A percentile compares a stretch with the other conserved stretches of the same genome.
Conservation (phyloP, 2,113 vertebrate species). For the Trematocara variabile region DNA sequence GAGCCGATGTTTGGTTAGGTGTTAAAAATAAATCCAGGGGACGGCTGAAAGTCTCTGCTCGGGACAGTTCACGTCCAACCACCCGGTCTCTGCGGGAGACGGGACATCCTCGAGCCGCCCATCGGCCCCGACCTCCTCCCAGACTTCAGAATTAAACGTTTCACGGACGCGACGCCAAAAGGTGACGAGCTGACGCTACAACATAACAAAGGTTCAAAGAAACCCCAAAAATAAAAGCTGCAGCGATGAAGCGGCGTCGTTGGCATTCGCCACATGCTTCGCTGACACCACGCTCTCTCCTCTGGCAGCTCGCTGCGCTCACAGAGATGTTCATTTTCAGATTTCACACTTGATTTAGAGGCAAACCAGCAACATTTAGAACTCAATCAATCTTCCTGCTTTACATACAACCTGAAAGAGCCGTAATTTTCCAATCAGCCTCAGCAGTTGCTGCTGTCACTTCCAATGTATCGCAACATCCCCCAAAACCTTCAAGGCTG, state of each 20-base stretch:
- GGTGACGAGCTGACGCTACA: not conserved
- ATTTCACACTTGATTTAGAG: not conserved
- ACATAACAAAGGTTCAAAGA: rapidly evolving
- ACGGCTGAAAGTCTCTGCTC: not conserved
- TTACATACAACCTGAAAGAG: not conserved
- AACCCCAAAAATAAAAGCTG: not conserved
- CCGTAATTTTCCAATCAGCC: not conserved
- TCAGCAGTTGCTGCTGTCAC: not conserved
- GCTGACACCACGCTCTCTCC: not conserved
- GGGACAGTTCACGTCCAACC: not conserved
- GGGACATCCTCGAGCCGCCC: not conserved
- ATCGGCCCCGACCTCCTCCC: not conserved
- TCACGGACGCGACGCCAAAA: not conserved
- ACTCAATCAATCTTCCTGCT: not conserved
- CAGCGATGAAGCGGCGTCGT: not conserved
- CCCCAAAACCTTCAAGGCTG: not conserved
- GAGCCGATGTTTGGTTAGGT: not conserved
- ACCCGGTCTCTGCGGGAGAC: too few relatives aligned
- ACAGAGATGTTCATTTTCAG: not conserved
- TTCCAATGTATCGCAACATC: not conserved
- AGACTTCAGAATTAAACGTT: not conserved
- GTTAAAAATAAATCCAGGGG: not conserved
- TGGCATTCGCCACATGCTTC: not conserved
- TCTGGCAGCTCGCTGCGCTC: not conserved
- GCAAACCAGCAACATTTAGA: not conserved